phyloP scores from a whole-genome alignment of 2,888 invertebrate species.

The Sepiola atlantica region DNA sequence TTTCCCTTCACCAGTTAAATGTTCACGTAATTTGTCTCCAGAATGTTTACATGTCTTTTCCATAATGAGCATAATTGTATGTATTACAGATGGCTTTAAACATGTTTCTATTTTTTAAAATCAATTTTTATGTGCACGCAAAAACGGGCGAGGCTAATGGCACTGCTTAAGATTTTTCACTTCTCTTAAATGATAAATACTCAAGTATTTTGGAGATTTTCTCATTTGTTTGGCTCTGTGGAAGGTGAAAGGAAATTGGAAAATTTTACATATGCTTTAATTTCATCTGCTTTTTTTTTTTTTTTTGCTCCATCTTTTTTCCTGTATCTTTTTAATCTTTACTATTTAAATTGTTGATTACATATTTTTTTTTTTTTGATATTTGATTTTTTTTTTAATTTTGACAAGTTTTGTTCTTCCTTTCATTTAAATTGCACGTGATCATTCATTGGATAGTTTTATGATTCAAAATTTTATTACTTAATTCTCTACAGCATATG shows the following conservation, averaged over 20 bases:
- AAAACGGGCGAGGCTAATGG: background rate
- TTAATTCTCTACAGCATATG: background rate
- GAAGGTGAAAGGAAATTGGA: constrained; percentile 9
- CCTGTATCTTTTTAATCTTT: background rate
- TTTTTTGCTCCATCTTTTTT: background rate
- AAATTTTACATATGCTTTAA: background rate
- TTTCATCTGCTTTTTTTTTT: background rate
- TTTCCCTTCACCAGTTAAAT: background rate
- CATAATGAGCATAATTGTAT: background rate
- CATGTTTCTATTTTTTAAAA: background rate
- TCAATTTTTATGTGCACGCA: background rate
- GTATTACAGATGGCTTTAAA: background rate
- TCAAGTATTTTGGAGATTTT: background rate
- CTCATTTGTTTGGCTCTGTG: background rate
- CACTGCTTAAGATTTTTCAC: background rate
- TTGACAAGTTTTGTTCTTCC: background rate
- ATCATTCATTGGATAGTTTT: background rate
- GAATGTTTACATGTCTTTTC: background rate
- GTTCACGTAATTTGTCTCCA: background rate
- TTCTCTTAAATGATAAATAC: background rate
- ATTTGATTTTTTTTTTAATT: background rate
- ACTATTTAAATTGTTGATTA: background rate
- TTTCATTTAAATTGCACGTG: background rate
- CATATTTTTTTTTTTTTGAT: background rate
- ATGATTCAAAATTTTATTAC: background rate